Evolutionary conservation across 92 coral and sea anemone species (phyloP).

Genomic region (Blastomussa wellsi): DNA sequence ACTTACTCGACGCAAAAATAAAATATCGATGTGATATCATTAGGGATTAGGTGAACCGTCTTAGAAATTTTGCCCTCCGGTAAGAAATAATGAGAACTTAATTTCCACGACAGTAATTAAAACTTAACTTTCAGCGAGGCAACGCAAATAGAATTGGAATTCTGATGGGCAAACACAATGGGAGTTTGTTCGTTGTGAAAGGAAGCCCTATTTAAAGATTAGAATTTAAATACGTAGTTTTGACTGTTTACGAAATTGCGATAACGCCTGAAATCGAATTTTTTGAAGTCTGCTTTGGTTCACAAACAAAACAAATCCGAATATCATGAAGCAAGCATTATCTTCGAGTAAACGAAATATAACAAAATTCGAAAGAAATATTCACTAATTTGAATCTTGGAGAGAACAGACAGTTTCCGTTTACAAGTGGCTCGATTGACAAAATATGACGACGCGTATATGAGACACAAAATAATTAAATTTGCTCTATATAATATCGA

Average conservation of each 20-base stretch:
- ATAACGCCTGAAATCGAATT: neutral
- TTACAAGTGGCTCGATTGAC: conserved; percentile 34
- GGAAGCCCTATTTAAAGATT: conserved; percentile 40
- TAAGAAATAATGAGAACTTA: conserved; percentile 61
- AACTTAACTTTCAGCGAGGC: conserved; percentile 49
- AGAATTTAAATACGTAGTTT: conserved; percentile 43
- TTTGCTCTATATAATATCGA: conserved; percentile 67
- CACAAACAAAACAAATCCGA: conserved; percentile 3
- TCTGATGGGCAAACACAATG: conserved; percentile 43
- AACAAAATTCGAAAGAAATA: neutral
- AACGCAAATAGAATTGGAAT: conserved; percentile 39
- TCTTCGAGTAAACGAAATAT: neutral
- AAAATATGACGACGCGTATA: conserved; percentile 39
- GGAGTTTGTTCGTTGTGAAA: conserved; percentile 15
- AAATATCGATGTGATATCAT: conserved; percentile 35
- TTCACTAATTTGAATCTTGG: conserved; percentile 30
- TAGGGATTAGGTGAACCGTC: conserved; percentile 58
- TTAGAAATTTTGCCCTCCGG: conserved; percentile 62
- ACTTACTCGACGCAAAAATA: conserved; percentile 31
- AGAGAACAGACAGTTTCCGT: conserved; percentile 34
- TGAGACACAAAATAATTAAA: conserved; percentile 52
- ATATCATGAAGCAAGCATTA: neutral
- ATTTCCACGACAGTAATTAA: conserved; percentile 56
- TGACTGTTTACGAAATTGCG: conserved; percentile 35
- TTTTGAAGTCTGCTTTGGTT: neutral